phyloP scores from a whole-genome alignment of 2,888 invertebrate species.

The Andrena bucephala region DNA sequence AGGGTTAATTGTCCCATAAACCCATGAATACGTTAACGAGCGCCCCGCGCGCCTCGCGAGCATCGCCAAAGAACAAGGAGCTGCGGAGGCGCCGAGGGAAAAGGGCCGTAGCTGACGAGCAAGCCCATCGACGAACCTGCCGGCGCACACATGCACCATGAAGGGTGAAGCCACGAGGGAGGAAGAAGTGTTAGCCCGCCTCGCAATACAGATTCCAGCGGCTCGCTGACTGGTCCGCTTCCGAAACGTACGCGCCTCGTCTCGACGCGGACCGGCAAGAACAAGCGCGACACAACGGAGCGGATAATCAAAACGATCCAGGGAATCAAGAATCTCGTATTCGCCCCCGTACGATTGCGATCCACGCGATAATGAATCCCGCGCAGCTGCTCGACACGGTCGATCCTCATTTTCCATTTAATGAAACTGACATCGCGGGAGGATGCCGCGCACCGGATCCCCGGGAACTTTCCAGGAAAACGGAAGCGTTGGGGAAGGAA shows the following conservation, averaged over 20 bases:
- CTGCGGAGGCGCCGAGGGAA: constrained; percentile 31
- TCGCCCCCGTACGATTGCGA: neutral
- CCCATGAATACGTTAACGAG: constrained; percentile 85
- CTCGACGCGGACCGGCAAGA: neutral
- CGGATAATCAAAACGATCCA: neutral
- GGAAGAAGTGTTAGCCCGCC: constrained; percentile 16
- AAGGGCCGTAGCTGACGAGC: constrained; percentile 27
- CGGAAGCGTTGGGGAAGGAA: constrained; percentile 35
- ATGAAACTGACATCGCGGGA: constrained; percentile 28
- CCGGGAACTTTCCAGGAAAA: constrained; percentile 29
- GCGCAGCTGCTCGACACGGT: neutral
- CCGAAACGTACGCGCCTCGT: neutral
- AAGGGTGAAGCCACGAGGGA: constrained; percentile 2
- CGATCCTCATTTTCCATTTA: constrained; percentile 30
- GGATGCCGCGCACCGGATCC: constrained; percentile 22
- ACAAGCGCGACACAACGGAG: too few relatives aligned
- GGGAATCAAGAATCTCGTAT: neutral
- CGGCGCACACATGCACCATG: constrained; percentile 19
- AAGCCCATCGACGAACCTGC: constrained; percentile 36
- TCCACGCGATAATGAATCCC: constrained; percentile 18
- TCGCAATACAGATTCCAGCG: constrained; percentile 41
- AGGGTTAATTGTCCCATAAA: constrained; percentile 85
- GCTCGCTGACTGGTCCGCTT: constrained; percentile 3
- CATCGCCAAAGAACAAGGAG: constrained; percentile 70
- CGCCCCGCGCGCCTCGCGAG: constrained; percentile 71